Conservation (phyloP, 2,113 vertebrate genomes). For the Talpa occidentalis region DNA sequence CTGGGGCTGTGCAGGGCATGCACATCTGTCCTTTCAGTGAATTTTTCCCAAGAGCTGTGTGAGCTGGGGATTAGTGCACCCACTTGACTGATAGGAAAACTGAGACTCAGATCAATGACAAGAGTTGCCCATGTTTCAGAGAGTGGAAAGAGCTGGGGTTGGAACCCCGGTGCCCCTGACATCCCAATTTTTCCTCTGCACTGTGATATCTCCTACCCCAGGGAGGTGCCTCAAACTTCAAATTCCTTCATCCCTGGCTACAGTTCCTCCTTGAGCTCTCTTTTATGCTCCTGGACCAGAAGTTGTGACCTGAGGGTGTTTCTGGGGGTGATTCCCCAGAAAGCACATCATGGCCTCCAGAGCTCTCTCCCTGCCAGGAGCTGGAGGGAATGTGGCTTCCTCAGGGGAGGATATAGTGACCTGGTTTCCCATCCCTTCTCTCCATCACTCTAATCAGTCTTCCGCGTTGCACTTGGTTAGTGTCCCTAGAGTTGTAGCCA, state of each 20-base stretch:
- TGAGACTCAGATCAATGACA: background rate
- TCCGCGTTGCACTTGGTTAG: background rate
- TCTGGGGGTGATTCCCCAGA: background rate
- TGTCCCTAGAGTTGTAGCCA: background rate
- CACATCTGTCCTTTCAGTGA: background rate
- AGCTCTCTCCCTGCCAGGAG: too few species aligned
- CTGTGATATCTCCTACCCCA: background rate
- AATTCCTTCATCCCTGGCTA: fast-evolving
- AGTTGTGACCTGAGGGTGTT: background rate
- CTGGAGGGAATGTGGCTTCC: too few species aligned
- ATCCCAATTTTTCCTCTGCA: background rate
- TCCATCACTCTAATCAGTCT: background rate
- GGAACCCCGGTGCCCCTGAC: background rate
- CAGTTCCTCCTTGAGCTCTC: background rate
- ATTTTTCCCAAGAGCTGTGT: background rate
- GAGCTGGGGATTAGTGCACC: too few species aligned
- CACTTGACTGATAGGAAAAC: background rate
- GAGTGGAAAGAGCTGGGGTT: background rate
- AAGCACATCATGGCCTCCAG: background rate
- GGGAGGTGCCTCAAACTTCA: background rate
- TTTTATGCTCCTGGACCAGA: background rate
- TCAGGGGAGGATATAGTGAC: fast-evolving
- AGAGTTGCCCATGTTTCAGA: background rate
- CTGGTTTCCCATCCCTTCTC: background rate
- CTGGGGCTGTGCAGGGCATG: background rate